phyloP scores from a whole-genome alignment of 2,888 invertebrate genomes.

The Monoplex corrugatus region DNA sequence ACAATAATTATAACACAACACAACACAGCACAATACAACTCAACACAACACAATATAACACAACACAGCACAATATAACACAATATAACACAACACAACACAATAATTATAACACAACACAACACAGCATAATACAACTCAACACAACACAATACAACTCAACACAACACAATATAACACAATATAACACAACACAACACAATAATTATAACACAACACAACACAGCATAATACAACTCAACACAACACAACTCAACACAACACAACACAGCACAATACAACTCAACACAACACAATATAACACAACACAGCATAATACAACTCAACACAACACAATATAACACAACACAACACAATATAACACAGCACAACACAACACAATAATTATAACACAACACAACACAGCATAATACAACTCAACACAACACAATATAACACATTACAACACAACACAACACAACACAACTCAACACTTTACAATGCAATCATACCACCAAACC shows the following conservation, averaged over 20 bases:
- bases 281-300: background rate
- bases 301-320: background rate
- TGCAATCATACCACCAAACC: background rate
- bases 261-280: background rate
- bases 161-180: background rate
- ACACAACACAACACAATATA: background rate
- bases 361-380: background rate
- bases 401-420: background rate
- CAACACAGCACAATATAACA: background rate
- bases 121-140: background rate
- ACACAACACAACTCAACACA: background rate
- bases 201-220: background rate
- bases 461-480: background rate
- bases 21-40: background rate
- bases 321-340: background rate
- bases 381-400: background rate
- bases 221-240: background rate
- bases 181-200: background rate
- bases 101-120: too few relatives aligned
- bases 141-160: background rate
- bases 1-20: background rate
- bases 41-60: background rate
- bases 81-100: background rate
- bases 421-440: background rate
- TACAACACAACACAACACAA: background rate